Percentiles rank a stretch among this genome's conserved stretches.
Evolutionary conservation across 2,888 invertebrate species (phyloP).

Genomic region (Amblyteles armatorius): DNA sequence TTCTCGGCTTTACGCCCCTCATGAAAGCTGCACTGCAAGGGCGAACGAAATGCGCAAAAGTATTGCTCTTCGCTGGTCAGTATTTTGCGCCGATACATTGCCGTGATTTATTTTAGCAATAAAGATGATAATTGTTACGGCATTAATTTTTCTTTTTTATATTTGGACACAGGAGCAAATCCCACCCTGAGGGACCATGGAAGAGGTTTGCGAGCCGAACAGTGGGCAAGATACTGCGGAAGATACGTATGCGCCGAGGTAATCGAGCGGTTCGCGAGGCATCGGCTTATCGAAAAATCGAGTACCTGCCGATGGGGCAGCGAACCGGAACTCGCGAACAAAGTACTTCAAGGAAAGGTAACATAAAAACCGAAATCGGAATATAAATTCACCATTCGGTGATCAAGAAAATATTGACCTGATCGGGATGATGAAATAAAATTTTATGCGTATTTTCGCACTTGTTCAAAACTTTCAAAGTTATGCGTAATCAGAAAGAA

Average conservation of each 20-base stretch:
- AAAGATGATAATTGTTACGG: conserved; percentile 8
- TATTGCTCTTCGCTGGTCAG: conserved; percentile 90
- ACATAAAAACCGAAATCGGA: conserved; percentile 18
- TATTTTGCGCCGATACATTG: conserved; percentile 41
- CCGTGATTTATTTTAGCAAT: not conserved
- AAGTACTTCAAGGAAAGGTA: conserved; percentile 86
- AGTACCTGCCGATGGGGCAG: conserved; percentile 87
- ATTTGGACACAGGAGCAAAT: conserved; percentile 87
- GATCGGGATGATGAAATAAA: conserved; percentile 5
- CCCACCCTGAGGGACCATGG: conserved; percentile 89
- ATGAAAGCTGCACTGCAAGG: conserved; percentile 92
- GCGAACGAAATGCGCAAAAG: conserved; percentile 90
- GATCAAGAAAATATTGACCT: not conserved
- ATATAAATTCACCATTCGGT: conserved; percentile 49
- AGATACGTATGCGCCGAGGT: conserved; percentile 90
- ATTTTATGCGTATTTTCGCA: not conserved
- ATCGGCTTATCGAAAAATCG: conserved; percentile 86
- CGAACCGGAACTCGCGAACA: conserved; percentile 87
- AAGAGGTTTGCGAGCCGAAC: conserved; percentile 89
- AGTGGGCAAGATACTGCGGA: conserved; percentile 92
- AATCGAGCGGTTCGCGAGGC: conserved; percentile 88
- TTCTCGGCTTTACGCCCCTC: conserved; percentile 90
- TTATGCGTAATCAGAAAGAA: not conserved
- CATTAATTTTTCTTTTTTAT: not conserved
- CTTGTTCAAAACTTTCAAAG: not conserved